phyloP scores from a whole-genome alignment of 2,888 invertebrate genomes.

The Esperia sulphurella region DNA sequence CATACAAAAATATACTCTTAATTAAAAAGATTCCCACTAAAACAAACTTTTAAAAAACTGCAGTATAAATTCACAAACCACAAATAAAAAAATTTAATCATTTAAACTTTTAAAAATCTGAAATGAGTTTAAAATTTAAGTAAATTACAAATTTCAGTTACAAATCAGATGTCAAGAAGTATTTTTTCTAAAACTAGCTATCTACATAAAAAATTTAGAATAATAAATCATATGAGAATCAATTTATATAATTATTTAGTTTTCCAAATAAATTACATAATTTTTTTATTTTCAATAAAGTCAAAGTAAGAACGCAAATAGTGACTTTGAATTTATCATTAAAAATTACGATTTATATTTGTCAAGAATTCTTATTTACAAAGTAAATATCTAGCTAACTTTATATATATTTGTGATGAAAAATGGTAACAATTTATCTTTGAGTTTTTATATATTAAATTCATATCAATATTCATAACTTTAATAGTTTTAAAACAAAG shows the following conservation, averaged over 20 bases:
- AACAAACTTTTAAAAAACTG: constrained; percentile 66
- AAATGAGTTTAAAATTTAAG: neutral
- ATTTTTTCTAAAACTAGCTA: constrained; percentile 21
- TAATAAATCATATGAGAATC: constrained; percentile 7
- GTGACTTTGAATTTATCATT: constrained; percentile 7
- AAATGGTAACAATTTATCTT: constrained; percentile 59
- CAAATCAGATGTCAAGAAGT: constrained; percentile 62
- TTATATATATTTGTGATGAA: constrained; percentile 63
- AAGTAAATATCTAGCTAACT: constrained; percentile 36
- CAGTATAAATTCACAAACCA: constrained; percentile 27
- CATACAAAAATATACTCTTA: constrained; percentile 78
- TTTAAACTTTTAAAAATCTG: constrained; percentile 4
- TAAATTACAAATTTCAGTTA: too few relatives aligned
- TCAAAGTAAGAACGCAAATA: constrained; percentile 4
- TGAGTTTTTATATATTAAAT: constrained; percentile 24
- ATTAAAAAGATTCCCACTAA: constrained; percentile 71
- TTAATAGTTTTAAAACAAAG: neutral
- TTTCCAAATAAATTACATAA: constrained; percentile 23
- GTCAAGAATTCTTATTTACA: too few relatives aligned
- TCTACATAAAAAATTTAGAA: constrained; percentile 10
- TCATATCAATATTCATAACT: neutral
- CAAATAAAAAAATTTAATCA: constrained; percentile 2
- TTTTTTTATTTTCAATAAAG: constrained; percentile 25
- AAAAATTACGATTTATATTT: too few relatives aligned
- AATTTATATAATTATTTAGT: constrained; percentile 18